These are phyloP conservation scores for Anticlea derivata DNA, from an alignment of 2,888 invertebrate genomes.

Conservation along the genomic window DNA sequence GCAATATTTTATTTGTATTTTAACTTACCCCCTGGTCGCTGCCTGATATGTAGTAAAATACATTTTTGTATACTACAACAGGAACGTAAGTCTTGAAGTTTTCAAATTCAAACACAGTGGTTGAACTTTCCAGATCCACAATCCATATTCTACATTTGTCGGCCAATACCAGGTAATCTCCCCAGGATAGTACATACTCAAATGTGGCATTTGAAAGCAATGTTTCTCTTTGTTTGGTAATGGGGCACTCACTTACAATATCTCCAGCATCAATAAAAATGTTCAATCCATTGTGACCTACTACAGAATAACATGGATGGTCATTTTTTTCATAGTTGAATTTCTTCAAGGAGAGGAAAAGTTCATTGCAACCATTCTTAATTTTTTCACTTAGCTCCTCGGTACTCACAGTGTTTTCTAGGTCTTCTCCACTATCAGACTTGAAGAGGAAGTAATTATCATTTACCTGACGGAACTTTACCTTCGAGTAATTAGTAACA, in stretches of 20 bases:
- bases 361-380: slow-evolving; percentile 41
- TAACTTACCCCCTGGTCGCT: slow-evolving; percentile 54
- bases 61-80: slow-evolving; percentile 50
- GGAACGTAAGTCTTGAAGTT: slow-evolving; percentile 50
- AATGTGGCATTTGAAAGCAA: slow-evolving; percentile 41
- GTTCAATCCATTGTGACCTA: slow-evolving; percentile 52
- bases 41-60: slow-evolving; percentile 63
- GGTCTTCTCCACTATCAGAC: slow-evolving; percentile 66
- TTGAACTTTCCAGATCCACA: slow-evolving; percentile 51
- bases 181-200: slow-evolving; percentile 56
- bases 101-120: slow-evolving; percentile 54
- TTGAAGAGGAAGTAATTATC: slow-evolving; percentile 50
- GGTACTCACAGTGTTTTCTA: slow-evolving; percentile 43
- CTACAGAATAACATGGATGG: slow-evolving; percentile 21
- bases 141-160: slow-evolving; percentile 61
- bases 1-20: not conserved
- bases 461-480: slow-evolving; percentile 47
- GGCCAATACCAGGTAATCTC: slow-evolving; percentile 50
- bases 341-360: slow-evolving; percentile 53
- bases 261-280: slow-evolving; percentile 46
- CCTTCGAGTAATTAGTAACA: slow-evolving; percentile 53
- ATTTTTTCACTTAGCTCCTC: slow-evolving; percentile 51
- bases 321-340: slow-evolving; percentile 23
- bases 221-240: slow-evolving; percentile 55
- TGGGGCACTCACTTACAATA: slow-evolving; percentile 53